Base-by-base conservation (phyloP, 2,797 vertebrate species). In the Octomys mimax region DNA sequence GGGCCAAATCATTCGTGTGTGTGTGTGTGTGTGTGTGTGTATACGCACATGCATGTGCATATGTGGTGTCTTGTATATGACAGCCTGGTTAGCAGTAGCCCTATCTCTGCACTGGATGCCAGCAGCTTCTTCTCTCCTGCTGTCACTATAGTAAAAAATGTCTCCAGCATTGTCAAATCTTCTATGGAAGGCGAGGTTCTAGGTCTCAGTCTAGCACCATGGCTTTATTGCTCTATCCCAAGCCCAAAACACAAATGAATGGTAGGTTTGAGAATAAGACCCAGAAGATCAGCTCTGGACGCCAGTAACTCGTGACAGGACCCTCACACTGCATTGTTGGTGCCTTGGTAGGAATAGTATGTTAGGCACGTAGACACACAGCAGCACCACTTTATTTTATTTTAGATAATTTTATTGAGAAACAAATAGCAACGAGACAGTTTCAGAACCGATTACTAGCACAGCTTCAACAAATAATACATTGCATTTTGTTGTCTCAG, bases 171-270 rank as follows among this genome's bases (percentile, higher is more conserved):
- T 49, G 49, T 49, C 49, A 92, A 22, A n/a, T n/a, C 5, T 77
- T 18, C 33, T 11, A 1, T 33, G 22, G n/a, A 14, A 86, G 36
- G 22, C 4, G 39, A 87, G 46, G 83, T 71, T 52, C 84, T 28
- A 42, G 42, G 42, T n/a, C 36, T 18, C 39, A 73, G 19, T 89
- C 78, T 49, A 94, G 46, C 57, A 73, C 12, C 19, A 8, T 31
- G 57, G 31, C 54, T 95, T 93, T 81, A 42, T 90, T 92, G 96
- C 59, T 93, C 68, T 95, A 77, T 64, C 39, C 22, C 4, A 82
- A 66, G 14, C 49, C 66, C 70, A 62, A 14, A 77, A 0, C 1
- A 31, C 57, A 78, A 66, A 87, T 64, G 54, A 66, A 33, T 33
- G 14, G 8, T 68, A 80, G 42, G 93, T 54, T 1, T 54, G 85